Evolutionary conservation across 2,113 vertebrate species (phyloP), one percentile per base, ranked within the genome.

Genomic region (Clarias macrocephalus): DNA sequence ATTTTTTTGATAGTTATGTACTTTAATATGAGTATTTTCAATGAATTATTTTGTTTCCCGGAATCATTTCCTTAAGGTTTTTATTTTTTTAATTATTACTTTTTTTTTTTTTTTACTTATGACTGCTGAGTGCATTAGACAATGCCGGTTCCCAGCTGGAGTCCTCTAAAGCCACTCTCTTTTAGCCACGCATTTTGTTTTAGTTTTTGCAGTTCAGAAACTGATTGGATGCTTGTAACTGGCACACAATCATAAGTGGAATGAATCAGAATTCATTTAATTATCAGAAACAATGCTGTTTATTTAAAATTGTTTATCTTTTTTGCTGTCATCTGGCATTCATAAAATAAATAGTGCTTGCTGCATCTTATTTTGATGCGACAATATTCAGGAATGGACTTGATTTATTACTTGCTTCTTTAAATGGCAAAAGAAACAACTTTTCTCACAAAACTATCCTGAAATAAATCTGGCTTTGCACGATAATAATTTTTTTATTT

Each of bases 251-350:
- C 6, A 73, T 37, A 84, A 72, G 30, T 73, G 30, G 23, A 23
- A 0, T 73, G 56, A 48, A 48, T 48, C 6, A 48, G 48, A 48
- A 48, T 48, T 73, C 30, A 30, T 54, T 30, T 73, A 73, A 73
- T 84, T 84, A 84, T 21, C 25, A 23, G 33, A 33, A 33, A 68
- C 54, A 73, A 9, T 84, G 23, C 65, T 84, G 68, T 37, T 60
- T 54, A 84, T 75, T 84, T 59, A 30, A 73, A 84, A 73, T 16
- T 56, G 52, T 73, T 59, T 73, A 30, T 70, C 52, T 60, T 54
- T 25, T 73, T 73, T 23, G 60, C 21, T 65, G n/a, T 48, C 33
- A 25, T 4, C 54, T 42, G 54, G 52, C 25, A 30, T 73, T 57
- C 48, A 28, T 6, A 25, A 84, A 57, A 9, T 11, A 84, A 57